These are phyloP conservation scores for Meiosimyza platycephala DNA, from an alignment of 2,888 invertebrate species.

Conservation along the genomic window DNA sequence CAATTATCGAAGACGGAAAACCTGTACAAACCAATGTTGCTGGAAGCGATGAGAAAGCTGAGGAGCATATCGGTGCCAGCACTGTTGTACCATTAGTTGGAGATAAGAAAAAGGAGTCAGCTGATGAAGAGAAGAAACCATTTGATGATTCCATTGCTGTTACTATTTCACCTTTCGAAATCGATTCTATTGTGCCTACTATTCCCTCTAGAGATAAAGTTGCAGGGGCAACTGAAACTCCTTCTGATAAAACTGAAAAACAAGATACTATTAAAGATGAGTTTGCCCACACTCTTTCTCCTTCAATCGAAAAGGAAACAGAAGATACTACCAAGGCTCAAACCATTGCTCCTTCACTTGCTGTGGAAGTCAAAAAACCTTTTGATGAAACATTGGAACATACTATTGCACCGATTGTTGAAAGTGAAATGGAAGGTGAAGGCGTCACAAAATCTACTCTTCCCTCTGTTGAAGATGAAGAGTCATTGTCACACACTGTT, in stretches of 20 bases:
- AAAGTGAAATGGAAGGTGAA: neutral
- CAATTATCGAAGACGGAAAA: neutral
- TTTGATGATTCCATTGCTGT: too few relatives aligned
- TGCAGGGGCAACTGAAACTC: neutral
- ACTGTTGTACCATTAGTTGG: slow-evolving; percentile 21
- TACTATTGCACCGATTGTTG: neutral
- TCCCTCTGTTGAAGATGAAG: slow-evolving; percentile 3
- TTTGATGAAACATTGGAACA: slow-evolving; percentile 5
- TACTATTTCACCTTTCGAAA: too few relatives aligned
- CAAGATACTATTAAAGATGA: neutral
- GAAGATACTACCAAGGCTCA: neutral
- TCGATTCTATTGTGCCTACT: too few relatives aligned
- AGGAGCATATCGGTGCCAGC: too few relatives aligned
- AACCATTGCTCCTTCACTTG: slow-evolving; percentile 32
- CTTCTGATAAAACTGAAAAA: too few relatives aligned
- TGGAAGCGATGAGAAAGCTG: slow-evolving; percentile 38
- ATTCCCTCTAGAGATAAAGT: too few relatives aligned
- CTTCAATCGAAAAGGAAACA: slow-evolving; percentile 40
- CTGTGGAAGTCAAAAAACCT: slow-evolving; percentile 32
- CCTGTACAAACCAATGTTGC: neutral
- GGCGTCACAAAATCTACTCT: slow-evolving; percentile 3
- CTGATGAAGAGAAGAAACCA: slow-evolving; percentile 4
- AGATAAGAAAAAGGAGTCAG: slow-evolving; percentile 4
- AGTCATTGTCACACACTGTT: slow-evolving; percentile 3
- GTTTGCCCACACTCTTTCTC: slow-evolving; percentile 36